phyloP scores from a whole-genome alignment of 2,113 vertebrate species.

The Morone saxatilis region DNA sequence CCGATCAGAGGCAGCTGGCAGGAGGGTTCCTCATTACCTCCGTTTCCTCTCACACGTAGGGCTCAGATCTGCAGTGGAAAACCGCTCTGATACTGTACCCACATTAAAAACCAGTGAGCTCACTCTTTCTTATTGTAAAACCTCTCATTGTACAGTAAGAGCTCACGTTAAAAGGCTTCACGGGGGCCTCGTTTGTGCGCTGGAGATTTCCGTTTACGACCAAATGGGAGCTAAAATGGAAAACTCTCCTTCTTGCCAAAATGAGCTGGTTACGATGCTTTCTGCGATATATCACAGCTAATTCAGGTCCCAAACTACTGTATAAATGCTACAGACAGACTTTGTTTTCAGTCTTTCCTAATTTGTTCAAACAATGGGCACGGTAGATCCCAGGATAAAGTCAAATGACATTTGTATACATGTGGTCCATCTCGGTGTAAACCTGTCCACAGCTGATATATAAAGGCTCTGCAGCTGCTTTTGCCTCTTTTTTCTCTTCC shows the following conservation, averaged over 20 bases:
- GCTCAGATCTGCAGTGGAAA: slow-evolving; percentile 34
- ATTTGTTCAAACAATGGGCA: slow-evolving; percentile 1
- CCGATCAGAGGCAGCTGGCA: slow-evolving; percentile 27
- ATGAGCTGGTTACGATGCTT: slow-evolving; percentile 17
- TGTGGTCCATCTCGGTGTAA: background rate
- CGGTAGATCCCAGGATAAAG: slow-evolving; percentile 1
- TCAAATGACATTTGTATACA: slow-evolving; percentile 9
- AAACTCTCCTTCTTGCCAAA: slow-evolving; percentile 38
- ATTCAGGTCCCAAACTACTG: slow-evolving; percentile 12
- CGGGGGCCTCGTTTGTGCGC: background rate
- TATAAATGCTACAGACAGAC: background rate
- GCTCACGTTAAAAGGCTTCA: background rate
- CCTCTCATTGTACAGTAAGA: slow-evolving; percentile 32
- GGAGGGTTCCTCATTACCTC: slow-evolving; percentile 21
- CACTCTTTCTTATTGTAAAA: slow-evolving; percentile 27
- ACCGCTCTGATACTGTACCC: slow-evolving; percentile 12
- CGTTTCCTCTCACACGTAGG: background rate
- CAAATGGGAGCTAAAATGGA: slow-evolving; percentile 45
- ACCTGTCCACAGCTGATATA: slow-evolving; percentile 36
- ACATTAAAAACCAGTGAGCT: slow-evolving; percentile 27
- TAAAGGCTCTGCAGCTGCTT: slow-evolving; percentile 9
- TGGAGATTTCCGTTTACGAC: slow-evolving; percentile 22
- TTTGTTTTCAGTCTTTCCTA: slow-evolving; percentile 20
- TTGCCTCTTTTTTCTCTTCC: background rate
- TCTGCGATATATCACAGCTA: slow-evolving; percentile 15